Percentiles rank a stretch among this genome's conserved stretches.
Evolutionary conservation across 1,140 invertebrate species (phyloP).

Genomic region (Aphelenchoides avenae): DNA sequence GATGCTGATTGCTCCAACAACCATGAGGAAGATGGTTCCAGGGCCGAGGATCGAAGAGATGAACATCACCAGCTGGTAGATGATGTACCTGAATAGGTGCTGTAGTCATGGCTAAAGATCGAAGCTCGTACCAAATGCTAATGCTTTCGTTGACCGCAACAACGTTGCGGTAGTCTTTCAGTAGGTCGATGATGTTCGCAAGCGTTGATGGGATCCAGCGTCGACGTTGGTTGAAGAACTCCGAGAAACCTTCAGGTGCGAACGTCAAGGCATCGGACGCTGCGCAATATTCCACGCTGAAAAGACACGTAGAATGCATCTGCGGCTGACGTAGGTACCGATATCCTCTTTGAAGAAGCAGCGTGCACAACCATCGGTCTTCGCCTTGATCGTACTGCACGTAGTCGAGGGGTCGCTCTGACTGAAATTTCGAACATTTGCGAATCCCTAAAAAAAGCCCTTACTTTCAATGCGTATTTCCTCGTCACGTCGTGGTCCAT

Average conservation of each 20-base stretch:
- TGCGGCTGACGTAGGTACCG: conserved; percentile 42
- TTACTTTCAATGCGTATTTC: conserved; percentile 64
- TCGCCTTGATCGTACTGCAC: conserved; percentile 70
- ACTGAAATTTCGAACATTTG: conserved; percentile 39
- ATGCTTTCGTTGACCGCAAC: conserved; percentile 66
- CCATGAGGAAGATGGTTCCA: conserved; percentile 68
- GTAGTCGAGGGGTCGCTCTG: conserved; percentile 65
- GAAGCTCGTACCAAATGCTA: conserved; percentile 65
- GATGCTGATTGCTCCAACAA: conserved; percentile 66
- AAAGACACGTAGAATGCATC: conserved; percentile 6
- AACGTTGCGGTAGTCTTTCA: conserved; percentile 64
- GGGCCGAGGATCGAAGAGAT: conserved; percentile 66
- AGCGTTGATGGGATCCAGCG: conserved; percentile 69
- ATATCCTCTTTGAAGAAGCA: conserved; percentile 68
- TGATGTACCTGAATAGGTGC: conserved; percentile 43
- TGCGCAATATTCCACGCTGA: conserved; percentile 67
- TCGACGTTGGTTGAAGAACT: conserved; percentile 68
- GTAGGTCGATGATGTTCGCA: conserved; percentile 69
- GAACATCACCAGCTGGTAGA: conserved; percentile 60
- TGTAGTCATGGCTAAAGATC: neutral
- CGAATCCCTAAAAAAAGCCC: neutral
- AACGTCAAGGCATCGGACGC: conserved; percentile 69
- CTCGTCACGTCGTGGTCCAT: conserved; percentile 68
- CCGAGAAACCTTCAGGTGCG: conserved; percentile 67
- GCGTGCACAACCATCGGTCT: conserved; percentile 69